phyloP scores from a whole-genome alignment of 2,888 invertebrate species.

The Gastracanthus pulcherrimus region DNA sequence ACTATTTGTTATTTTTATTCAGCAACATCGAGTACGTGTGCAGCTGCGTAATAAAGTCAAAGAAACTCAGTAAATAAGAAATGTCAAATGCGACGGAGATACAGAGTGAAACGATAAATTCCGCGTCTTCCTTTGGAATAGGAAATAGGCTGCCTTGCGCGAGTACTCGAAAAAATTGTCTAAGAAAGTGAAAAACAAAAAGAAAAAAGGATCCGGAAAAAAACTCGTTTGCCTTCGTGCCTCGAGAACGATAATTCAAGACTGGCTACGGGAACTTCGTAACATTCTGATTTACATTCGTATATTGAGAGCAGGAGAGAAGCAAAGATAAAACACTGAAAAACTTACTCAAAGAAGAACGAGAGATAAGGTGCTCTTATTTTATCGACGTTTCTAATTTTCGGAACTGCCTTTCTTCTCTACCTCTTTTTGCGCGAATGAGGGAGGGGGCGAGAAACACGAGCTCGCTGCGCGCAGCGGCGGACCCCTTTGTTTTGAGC shows the following conservation, averaged over 20 bases:
- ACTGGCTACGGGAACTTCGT: constrained; percentile 53
- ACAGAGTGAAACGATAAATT: neutral
- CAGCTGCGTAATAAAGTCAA: neutral
- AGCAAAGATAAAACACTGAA: neutral
- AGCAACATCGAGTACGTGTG: too few relatives aligned
- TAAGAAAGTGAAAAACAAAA: neutral
- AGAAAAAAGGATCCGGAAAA: neutral
- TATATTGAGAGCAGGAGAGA: constrained; percentile 51
- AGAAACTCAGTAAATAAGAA: neutral
- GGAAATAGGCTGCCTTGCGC: neutral
- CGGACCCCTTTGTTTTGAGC: neutral
- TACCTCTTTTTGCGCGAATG: too few relatives aligned
- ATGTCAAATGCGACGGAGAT: neutral
- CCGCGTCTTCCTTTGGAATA: neutral
- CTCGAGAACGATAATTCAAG: constrained; percentile 62
- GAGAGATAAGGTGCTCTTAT: neutral
- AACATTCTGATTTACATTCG: constrained; percentile 63
- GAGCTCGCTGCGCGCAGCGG: neutral
- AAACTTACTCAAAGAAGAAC: neutral
- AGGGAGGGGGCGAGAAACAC: too few relatives aligned
- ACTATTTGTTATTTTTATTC: too few relatives aligned
- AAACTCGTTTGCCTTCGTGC: constrained; percentile 41
- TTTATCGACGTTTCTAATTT: constrained; percentile 36
- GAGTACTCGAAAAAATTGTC: constrained; percentile 13
- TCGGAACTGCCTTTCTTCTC: neutral